Evolutionary conservation across 2,113 vertebrate genomes (phyloP), one percentile per base, ranked within the genome.

Genomic region (Perccottus glenii): DNA sequence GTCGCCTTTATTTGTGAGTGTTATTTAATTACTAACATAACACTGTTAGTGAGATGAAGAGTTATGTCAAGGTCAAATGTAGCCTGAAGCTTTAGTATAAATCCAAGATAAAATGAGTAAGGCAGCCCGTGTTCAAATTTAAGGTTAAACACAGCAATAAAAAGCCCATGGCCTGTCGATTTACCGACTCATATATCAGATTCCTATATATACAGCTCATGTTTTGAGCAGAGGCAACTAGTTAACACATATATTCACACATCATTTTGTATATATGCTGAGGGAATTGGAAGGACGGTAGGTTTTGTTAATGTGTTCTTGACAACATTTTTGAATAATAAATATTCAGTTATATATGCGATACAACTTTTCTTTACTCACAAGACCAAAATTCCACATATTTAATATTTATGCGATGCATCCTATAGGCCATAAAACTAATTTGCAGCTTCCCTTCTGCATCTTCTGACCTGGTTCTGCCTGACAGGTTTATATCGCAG

Each of bases 201-300:
- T 81, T 70, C 60, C 76, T 69, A 75, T 84, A 67, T 51, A 81
- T 27, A 27, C 19, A 27, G 19, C 3, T 88, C 81, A 79, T 70
- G 51, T 49, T 46, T 1, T 50, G 77, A 77, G 58, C 46, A 69
- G 27, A 53, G 71, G 70, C 56, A 33, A 59, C 56, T 50, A 55
- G 64, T 82, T 84, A 77, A 62, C 67, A 36, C 43, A 64, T 87
- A 89, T 36, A 85, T 88, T 80, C 85, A 87, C 84, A 88, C 19
- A 27, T 27, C 19, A 27, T 27, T 27, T 27, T 27, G 19, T 27
- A 27, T 27, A 27, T 27, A 27, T 27, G 19, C 19, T 27, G 19
- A 2, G 19, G 19, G 44, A 45, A 12, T 45, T 45, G 12, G 44
- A 46, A 27, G 19, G 19, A 27, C 19, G 19, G 19, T 27, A 27